Base-by-base conservation (phyloP, 2,113 vertebrate genomes). In the Coracopsis vasa region DNA sequence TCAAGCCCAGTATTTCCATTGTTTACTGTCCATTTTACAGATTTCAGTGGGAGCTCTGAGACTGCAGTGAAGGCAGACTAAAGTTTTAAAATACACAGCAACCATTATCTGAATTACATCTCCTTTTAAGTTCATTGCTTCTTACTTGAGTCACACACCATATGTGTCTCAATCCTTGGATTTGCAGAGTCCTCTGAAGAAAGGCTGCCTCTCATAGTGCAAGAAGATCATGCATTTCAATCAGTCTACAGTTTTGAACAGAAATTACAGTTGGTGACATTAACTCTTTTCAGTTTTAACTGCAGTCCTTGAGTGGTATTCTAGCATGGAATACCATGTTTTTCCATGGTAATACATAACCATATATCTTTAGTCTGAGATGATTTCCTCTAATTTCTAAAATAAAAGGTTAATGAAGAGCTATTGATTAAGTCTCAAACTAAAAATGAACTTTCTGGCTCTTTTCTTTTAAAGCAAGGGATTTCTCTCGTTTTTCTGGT, bases 381-480 rank as follows among this genome's bases (percentile, higher is more conserved):
- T 65, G 69, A 92, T 79, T 96, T 95, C 92, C 77, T 96, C 44
- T 90, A 44, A 74, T 91, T 47, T 60, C 42, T 91, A 54, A 86
- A 96, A 86, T 61, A 80, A 95, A 88, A 89, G n/a, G 35, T 56
- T 81, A 80, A 77, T 70, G 64, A 86, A 77, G 71, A 85, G 11
- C 62, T 64, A 91, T 81, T 86, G 60, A 88, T 90, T 82, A 92
- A 91, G 12, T 48, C 74, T 88, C 66, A 80, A 58, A 75, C 17
- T 41, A 61, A 80, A 90, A 91, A 88, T n/a, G 42, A 86, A 67
- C 41, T 54, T 88, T 69, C 48, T 65, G 39, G 9, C 25, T 89
- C 51, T 83, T 73, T 77, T 66, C 27, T 78, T 94, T 95, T 51
- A 87, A 88, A 97, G 62, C 20, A 78, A 95, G 25, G 69, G 56